Percentiles rank a stretch among this genome's conserved stretches.
These are phyloP conservation scores for Bilobella aurantiaca DNA, from an alignment of 1,140 invertebrate species.

Conservation along the genomic window DNA sequence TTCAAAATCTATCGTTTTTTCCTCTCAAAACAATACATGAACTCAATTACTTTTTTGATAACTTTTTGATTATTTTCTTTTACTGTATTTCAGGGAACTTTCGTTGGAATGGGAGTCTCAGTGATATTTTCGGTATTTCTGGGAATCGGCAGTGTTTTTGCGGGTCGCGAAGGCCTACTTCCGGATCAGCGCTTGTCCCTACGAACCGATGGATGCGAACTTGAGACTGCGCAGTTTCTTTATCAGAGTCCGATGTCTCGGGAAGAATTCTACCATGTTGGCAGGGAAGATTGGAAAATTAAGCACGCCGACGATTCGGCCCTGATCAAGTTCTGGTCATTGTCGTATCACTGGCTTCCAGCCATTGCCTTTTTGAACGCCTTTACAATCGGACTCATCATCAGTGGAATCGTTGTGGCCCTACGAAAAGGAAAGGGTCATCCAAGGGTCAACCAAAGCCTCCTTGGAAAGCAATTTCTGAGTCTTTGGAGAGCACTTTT, in stretches of 20 bases:
- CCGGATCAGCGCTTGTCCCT: constrained; percentile 22
- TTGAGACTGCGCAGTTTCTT: neutral
- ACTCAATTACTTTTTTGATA: no score
- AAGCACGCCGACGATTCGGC: constrained; percentile 32
- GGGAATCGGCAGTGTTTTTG: constrained; percentile 24
- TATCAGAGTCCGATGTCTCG: neutral
- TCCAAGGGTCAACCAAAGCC: constrained; percentile 8
- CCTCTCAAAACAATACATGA: no score
- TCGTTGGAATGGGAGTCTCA: neutral
- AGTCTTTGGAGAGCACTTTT: constrained; percentile 13
- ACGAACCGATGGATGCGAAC: neutral
- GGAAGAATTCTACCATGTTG: no score
- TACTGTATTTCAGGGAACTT: neutral
- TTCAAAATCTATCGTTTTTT: no score
- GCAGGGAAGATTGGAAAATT: constrained; percentile 9
- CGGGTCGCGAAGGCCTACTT: constrained; percentile 15
- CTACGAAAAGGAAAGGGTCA: neutral
- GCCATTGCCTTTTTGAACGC: neutral
- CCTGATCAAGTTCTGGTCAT: constrained; percentile 8
- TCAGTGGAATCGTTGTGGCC: constrained; percentile 14
- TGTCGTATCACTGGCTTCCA: constrained; percentile 13
- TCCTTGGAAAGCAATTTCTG: constrained; percentile 8
- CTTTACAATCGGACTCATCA: constrained; percentile 15
- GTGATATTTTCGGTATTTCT: neutral
- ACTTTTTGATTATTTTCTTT: neutral